Evolutionary conservation across 2,888 invertebrate genomes (phyloP), one percentile per base, ranked within the genome.

Genomic region (Artemia sp.): DNA sequence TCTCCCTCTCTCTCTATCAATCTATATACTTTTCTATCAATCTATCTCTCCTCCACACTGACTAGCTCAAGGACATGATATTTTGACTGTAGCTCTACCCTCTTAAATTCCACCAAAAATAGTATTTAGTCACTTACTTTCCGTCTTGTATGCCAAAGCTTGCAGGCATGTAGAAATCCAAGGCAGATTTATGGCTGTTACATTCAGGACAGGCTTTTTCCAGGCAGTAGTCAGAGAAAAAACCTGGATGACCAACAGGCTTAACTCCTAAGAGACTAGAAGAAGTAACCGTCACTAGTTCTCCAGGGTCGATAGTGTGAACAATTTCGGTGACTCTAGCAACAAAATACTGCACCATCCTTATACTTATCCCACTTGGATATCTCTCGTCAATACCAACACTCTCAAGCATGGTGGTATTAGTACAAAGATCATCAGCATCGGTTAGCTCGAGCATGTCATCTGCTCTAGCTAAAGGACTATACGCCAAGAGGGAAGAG

Each of bases 161-260:
- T 58, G 64, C 64, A 10, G 64, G 64, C 64, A 58, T 58, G 64
- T 58, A 58, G 64, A 58, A 58, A 58, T 58, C 64, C 14, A 58
- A n/a, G 14, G 24, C 64, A 8, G 64, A n/a, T 24, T 58, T 58
- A n/a, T n/a, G 24, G 8, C 14, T 8, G 10, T 58, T 24, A 58
- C 64, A 58, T 8, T 19, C 24, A 58, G n/a, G 14, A 2, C 64
- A 58, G 24, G 64, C 64, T 24, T 19, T 58, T 58, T 58, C 64
- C 24, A 58, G 10, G 64, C 64, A 58, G 64, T 58, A 58, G 64
- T 58, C 64, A 19, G 64, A 58, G 10, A 58, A 58, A 24, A 58
- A 58, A 24, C 64, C 64, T 8, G 64, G 64, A 58, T 19, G 64
- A 19, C 64, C 64, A n/a, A 58, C 64, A 9, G 64, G 64, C 24